A percentile compares a stretch with the other conserved stretches of the same genome.
phyloP scores from a whole-genome alignment of 2,888 invertebrate genomes.

The Parapristionchus giblindavisi region DNA sequence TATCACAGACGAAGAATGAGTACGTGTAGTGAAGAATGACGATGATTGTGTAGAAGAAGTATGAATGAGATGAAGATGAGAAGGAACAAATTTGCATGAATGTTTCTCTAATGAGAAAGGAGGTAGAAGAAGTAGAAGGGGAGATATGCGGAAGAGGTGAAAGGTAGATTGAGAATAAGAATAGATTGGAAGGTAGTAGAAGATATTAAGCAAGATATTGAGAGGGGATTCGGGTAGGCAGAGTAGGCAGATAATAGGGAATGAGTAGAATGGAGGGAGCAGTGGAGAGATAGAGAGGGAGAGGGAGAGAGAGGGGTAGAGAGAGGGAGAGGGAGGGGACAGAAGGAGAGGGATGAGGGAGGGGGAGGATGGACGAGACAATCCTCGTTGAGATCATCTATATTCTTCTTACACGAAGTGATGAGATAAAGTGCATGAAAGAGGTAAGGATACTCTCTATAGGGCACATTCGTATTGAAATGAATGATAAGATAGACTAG shows the following conservation, averaged over 20 bases:
- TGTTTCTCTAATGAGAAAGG: slow-evolving; percentile 35
- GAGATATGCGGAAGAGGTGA: neutral
- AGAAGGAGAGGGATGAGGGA: too few relatives aligned
- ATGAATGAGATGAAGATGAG: neutral
- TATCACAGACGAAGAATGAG: too few relatives aligned
- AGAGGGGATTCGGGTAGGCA: neutral
- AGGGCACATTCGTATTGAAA: too few relatives aligned
- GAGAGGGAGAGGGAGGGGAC: neutral
- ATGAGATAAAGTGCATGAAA: too few relatives aligned
- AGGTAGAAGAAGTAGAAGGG: neutral
- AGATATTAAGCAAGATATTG: too few relatives aligned
- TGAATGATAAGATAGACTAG: too few relatives aligned
- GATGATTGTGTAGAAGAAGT: too few relatives aligned
- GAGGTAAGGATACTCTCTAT: too few relatives aligned
- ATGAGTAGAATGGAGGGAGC: neutral
- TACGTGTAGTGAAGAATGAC: too few relatives aligned
- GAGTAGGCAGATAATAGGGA: neutral
- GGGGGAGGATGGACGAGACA: neutral
- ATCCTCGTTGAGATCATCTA: neutral
- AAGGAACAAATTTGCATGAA: slow-evolving; percentile 16
- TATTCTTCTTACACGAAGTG: too few relatives aligned
- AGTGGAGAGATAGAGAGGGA: neutral
- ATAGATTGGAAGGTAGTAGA: neutral
- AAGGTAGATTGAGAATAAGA: neutral
- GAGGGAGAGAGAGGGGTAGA: neutral